Base-by-base conservation (phyloP, 1,140 invertebrate genomes). In the Hirudo medicinalis region DNA sequence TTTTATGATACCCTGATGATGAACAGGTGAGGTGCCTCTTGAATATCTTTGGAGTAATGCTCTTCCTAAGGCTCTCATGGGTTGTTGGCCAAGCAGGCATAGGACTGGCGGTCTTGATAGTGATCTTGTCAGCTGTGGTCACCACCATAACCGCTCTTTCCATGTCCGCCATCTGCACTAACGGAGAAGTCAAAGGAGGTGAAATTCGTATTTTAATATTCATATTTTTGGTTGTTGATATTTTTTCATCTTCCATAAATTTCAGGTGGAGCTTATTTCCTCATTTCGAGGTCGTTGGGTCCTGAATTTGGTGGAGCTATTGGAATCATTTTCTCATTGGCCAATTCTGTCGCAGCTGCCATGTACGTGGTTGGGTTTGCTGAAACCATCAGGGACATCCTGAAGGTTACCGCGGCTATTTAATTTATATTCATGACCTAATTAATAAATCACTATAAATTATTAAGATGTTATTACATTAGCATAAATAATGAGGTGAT, bases 321-420 rank as follows among this genome's bases (percentile, higher is more conserved):
- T 49, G 96, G 96, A 3, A 86, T 97, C 17, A 91, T 98, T 2
- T 97, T 99, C 78, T 92, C 93, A 4, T 90, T 98, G 75, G 94
- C 95, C 1, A 98, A 97, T 80, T 89, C 94, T 0, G 92, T 97
- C 0, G 90, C 92, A 0, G 92, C 93, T 0, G 92, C 94, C 0
- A 93, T 98, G 90, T 97, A 98, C 81, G 93, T 94, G 0, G 95
- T 98, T 27, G 96, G 96, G n/a, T 97, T 98, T 83, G 94, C 92
- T 74, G 91, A 96, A 80, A 94, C 94, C 0, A 79, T 97, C 1
- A 69, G 80, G 73, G 85, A 80, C 74, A 71, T 81, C 40, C 72
- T 70, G n/a, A 79, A 43, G 75, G 76, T 76, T 78, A 80, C n/a
- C 32, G n/a, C n/a, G 13, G 13, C 43, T 5, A 57, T 9, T 57